phyloP scores from a whole-genome alignment of 2,888 invertebrate species.

The Callyntrura sp. region DNA sequence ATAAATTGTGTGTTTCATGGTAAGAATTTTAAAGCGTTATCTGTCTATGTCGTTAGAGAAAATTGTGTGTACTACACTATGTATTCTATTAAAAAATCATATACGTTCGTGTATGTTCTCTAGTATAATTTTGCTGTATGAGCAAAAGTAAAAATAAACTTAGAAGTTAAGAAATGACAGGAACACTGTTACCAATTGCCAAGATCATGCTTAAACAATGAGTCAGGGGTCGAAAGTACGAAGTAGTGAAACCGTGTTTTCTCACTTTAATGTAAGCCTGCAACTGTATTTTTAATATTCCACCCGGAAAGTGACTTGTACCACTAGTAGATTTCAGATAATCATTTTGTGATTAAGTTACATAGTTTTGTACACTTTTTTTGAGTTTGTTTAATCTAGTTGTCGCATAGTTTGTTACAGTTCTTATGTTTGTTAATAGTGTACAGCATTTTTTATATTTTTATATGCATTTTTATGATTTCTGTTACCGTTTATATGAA shows the following conservation, averaged over 20 bases:
- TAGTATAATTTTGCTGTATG: too few relatives aligned
- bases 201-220: too few relatives aligned
- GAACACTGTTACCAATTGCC: too few relatives aligned
- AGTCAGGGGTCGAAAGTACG: too few relatives aligned
- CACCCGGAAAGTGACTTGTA: not conserved
- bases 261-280: not conserved
- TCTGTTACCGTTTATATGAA: conserved; percentile 26
- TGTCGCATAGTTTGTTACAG: not conserved
- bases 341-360: conserved; percentile 13
- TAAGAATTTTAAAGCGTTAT: not conserved
- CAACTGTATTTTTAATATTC: not conserved
- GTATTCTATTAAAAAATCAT: not conserved
- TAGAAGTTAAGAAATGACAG: not conserved
- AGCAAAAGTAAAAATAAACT: not conserved
- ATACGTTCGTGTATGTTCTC: not conserved
- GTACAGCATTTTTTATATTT: conserved; percentile 30
- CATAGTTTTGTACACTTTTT: conserved; percentile 11
- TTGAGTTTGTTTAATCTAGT: conserved; percentile 25
- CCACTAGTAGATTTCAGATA: not conserved
- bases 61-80: not conserved
- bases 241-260: too few relatives aligned
- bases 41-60: not conserved
- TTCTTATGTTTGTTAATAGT: not conserved
- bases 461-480: not conserved
- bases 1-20: not conserved